Evolutionary conservation across 35 echinoderm and acorn worm genomes (phyloP).

Genomic region (Hemicentrotus pulcherrimus): DNA sequence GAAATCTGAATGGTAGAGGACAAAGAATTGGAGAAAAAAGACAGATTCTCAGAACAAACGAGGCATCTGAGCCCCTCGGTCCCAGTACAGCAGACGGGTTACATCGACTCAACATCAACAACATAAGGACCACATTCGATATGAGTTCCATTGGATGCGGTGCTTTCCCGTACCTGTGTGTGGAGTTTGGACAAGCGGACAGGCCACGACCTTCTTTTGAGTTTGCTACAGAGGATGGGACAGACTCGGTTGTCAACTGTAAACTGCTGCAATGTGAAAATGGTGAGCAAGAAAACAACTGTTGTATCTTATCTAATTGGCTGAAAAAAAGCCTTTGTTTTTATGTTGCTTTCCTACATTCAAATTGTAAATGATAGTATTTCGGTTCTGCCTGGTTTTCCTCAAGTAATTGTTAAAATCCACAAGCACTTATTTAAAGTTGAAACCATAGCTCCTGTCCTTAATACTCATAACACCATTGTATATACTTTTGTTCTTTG

Average conservation of each 20-base stretch:
- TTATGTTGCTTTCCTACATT: not conserved
- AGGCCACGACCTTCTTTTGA: constrained; percentile 62
- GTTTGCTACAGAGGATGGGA: constrained; percentile 61
- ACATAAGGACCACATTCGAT: constrained; percentile 72
- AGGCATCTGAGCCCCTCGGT: constrained; percentile 17
- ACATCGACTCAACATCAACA: constrained; percentile 38
- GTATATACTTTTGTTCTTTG: not conserved
- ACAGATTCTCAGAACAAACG: constrained; percentile 62
- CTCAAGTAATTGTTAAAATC: not conserved
- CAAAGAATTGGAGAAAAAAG: constrained; percentile 57
- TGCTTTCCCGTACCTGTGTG: constrained; percentile 62
- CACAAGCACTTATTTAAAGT: not conserved
- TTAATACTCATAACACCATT: not conserved
- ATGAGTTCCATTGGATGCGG: constrained; percentile 74
- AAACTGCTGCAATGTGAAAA: constrained; percentile 58
- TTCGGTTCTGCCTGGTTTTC: not conserved
- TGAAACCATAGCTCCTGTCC: not conserved
- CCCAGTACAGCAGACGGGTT: constrained; percentile 31
- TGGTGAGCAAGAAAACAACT: constrained; percentile 50
- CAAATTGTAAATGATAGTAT: not conserved
- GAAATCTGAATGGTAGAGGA: constrained; percentile 59
- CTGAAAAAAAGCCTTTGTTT: not conserved
- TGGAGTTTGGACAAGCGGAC: constrained; percentile 75
- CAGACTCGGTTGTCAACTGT: constrained; percentile 56
- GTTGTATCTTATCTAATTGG: not conserved